These are phyloP conservation scores for Nephrotoma guestfalica DNA, from an alignment of 2,888 invertebrate species.

Conservation along the genomic window DNA sequence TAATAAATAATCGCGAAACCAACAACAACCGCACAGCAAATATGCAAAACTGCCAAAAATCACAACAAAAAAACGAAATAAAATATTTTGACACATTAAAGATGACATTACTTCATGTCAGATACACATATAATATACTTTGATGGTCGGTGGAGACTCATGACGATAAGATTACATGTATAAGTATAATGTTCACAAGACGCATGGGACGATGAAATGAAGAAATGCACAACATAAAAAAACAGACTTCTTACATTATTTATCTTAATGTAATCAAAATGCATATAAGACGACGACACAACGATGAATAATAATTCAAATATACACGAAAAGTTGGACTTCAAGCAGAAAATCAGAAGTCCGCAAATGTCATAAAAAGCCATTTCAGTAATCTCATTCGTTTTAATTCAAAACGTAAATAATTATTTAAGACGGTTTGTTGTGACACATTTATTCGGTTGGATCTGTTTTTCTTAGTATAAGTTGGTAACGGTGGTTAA, in stretches of 20 bases:
- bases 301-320: not conserved
- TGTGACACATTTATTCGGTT: not conserved
- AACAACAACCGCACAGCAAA: not conserved
- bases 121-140: no score
- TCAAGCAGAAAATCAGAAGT: not conserved
- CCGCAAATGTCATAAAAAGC: not conserved
- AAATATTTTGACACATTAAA: not conserved
- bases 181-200: not conserved
- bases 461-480: not conserved
- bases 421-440: not conserved
- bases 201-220: not conserved
- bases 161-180: not conserved
- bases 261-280: not conserved
- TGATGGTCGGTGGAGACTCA: not conserved
- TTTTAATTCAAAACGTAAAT: not conserved
- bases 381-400: not conserved
- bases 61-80: not conserved
- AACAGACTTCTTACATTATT: not conserved
- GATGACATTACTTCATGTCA: not conserved
- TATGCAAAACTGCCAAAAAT: not conserved
- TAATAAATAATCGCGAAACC: not conserved
- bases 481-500: not conserved
- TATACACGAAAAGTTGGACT: not conserved
- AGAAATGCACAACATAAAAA: not conserved
- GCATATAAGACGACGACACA: not conserved